Base-by-base conservation (phyloP, 2,113 vertebrate genomes). In the Chinchilla lanigera region DNA sequence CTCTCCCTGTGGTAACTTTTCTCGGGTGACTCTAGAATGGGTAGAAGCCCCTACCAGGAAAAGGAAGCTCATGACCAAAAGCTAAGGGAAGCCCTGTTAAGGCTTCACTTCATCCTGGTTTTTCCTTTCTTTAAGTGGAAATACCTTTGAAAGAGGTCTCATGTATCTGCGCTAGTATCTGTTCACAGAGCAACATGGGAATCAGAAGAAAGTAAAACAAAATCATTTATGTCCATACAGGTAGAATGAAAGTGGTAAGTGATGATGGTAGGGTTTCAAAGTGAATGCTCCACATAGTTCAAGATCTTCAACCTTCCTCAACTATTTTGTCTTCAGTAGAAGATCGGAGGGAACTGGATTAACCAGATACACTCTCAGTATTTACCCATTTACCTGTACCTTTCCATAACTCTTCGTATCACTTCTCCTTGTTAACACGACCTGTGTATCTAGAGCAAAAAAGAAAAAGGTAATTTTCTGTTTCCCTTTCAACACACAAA, bases 371-470 rank as follows among this genome's bases (percentile, higher is more conserved):
- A 87, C 24, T 93, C 19, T 44, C 12, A 73, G 0, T 60, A 54
- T 73, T 60, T 54, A 44, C 33, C 8, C 26, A 58, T 67, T 92
- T 92, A 94, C 69, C 61, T 90, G 22, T 75, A 61, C 28, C 38
- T 38, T 90, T 73, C 14, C 22, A 77, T 33, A 93, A 75, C 33
- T 81, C 7, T 81, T 52, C 47, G 13, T 83, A 12, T 50, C 4
- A 33, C 56, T 65, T 75, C 12, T 17, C 17, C 14, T 16, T 33
- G 8, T 22, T 77, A 93, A 81, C 20, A 82, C 12, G 54, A 73
- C 11, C 56, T 71, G 5, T 81, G 19, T 44, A 81, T 96, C 78
- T 95, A 78, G 95, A 95, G 90, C 10, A 97, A 89, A 95, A 73
- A 56, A 84, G 13, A 67, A 86, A 75, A 54, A 30, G 10, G 52